These are phyloP conservation scores for Caiman crocodilus DNA, from an alignment of 2,797 vertebrate species.

Conservation along the genomic window DNA sequence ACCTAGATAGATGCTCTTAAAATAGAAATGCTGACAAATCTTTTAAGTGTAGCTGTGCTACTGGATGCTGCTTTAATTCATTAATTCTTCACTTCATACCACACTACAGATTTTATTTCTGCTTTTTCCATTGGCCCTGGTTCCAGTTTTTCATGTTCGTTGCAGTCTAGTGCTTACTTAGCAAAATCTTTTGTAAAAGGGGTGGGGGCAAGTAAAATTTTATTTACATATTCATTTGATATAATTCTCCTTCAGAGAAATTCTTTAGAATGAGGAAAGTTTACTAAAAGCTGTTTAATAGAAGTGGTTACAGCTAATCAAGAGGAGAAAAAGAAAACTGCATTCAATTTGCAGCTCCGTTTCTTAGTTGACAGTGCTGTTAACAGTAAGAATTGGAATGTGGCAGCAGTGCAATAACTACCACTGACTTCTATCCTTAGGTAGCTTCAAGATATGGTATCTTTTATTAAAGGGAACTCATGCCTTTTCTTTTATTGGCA, in stretches of 20 bases:
- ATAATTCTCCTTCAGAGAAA: constrained; percentile 31
- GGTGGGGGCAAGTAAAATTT: neutral
- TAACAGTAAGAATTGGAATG: constrained; percentile 2
- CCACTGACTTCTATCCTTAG: neutral
- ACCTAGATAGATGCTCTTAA: neutral
- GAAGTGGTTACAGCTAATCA: constrained; percentile 36
- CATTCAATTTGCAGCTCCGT: neutral
- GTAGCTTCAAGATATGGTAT: neutral
- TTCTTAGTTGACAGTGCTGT: constrained; percentile 13
- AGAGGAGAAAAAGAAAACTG: neutral
- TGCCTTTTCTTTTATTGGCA: neutral
- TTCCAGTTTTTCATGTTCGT: neutral
- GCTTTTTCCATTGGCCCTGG: neutral
- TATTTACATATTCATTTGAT: constrained; percentile 49
- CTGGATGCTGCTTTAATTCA: neutral
- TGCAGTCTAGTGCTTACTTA: neutral
- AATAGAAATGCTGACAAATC: neutral
- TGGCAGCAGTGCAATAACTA: neutral
- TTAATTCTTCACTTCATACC: neutral
- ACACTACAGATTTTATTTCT: neutral
- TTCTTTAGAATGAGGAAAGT: constrained; percentile 17
- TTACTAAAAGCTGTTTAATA: constrained; percentile 48
- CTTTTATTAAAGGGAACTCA: neutral
- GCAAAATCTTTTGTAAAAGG: neutral
- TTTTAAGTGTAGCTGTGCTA: neutral